Evolutionary conservation across 2,888 invertebrate genomes (phyloP), one percentile per base, ranked within the genome.

Genomic region (Nomada lathburiana): DNA sequence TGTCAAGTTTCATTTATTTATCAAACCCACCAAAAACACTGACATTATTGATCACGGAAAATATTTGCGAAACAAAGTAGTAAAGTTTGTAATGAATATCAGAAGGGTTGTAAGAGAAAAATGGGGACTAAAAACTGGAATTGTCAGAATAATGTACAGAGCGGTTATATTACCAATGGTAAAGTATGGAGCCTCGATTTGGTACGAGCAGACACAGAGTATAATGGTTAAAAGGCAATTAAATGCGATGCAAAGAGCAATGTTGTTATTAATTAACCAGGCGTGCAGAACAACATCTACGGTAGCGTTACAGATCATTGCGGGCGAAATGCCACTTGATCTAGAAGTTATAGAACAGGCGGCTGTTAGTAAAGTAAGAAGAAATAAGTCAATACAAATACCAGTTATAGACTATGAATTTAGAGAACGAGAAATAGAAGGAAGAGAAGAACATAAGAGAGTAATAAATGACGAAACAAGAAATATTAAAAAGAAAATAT

Each of bases 21-120:
- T 1, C 23, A 23, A 23, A 23, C 23, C 23, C 23, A 23, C 23
- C 23, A 23, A 23, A 23, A 23, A 23, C 23, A 23, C 23, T 23
- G 23, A 23, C 23, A 23, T 67, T 18, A 36, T 55, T 9, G 5
- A n/a, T 1, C 53, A 67, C 7, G 47, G 52, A 0, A 47, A 50
- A 29, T 65, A 65, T 65, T 18, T 65, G 2, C 9, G 65, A 9
- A 29, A 65, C 2, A 65, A 63, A 65, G 2, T 65, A 10, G 23
- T 23, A 4, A 47, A 23, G 2, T 65, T 65, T 50, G 26, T 52
- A 2, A 47, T 65, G 50, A 16, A 2, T n/a, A 36, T 59, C 3
- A 59, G 36, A 59, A 59, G 36, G 36, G 36, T 36, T 0, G 2
- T 36, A 16, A 1, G 50, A 7, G 50, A 50, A 50, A 16, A 50